Evolutionary conservation across 1,140 invertebrate genomes (phyloP).

Genomic region (Cyrtorhinus lividipennis): DNA sequence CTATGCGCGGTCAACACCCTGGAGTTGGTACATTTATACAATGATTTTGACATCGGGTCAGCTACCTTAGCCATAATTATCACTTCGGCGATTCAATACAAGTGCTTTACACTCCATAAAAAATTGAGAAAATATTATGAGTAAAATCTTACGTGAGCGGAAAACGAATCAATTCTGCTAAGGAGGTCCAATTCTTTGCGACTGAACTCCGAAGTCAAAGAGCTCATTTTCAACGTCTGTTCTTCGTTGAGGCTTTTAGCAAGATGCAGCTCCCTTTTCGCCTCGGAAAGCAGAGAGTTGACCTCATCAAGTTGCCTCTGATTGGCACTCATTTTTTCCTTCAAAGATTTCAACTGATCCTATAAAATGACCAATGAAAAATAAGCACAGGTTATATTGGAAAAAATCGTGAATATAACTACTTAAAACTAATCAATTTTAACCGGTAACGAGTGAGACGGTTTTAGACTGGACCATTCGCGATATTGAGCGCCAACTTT

Average conservation of each 20-base stretch:
- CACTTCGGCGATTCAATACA: too few relatives aligned
- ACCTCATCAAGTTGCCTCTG: background rate
- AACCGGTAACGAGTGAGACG: too few relatives aligned
- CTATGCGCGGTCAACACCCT: too few relatives aligned
- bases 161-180: conserved; percentile 7
- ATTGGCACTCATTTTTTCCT: background rate
- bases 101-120: too few relatives aligned
- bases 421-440: too few relatives aligned
- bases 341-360: conserved; percentile 11
- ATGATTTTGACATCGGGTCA: too few relatives aligned
- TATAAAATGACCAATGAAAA: conserved; percentile 8
- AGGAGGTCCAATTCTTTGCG: conserved; percentile 16
- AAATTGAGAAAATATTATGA: too few relatives aligned
- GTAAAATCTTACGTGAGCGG: conserved; percentile 6
- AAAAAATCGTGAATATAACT: background rate
- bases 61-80: too few relatives aligned
- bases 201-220: conserved; percentile 13
- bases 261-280: conserved; percentile 9
- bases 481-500: too few relatives aligned
- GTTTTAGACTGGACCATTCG: too few relatives aligned
- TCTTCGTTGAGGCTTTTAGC: conserved; percentile 15
- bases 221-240: conserved; percentile 9
- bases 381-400: background rate
- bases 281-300: background rate
- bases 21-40: too few relatives aligned